Conservation (phyloP, 2,113 vertebrate species). For the Periophthalmodon schlosseri region DNA sequence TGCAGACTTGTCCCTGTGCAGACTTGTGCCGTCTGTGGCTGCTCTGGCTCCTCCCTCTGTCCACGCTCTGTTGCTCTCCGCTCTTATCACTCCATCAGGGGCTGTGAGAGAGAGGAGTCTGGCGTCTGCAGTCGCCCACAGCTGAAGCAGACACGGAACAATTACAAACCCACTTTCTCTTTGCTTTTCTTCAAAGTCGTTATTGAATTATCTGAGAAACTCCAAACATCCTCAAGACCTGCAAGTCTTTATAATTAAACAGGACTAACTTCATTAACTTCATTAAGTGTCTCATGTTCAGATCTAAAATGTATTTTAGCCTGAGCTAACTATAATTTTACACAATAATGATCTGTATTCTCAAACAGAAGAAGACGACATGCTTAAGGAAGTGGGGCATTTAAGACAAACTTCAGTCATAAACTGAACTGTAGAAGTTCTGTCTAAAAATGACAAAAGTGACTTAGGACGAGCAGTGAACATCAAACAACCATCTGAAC, state of each 20-base stretch:
- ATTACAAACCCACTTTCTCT: slow-evolving; percentile 17
- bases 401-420: no score
- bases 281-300: slow-evolving; percentile 1
- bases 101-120: slow-evolving; percentile 69
- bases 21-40: slow-evolving; percentile 20
- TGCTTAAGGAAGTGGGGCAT: no score
- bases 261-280: not conserved
- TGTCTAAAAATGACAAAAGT: no score
- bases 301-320: not conserved
- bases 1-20: not conserved
- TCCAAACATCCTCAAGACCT: not conserved
- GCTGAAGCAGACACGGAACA: slow-evolving; percentile 53
- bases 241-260: not conserved
- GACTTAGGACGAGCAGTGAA: no score
- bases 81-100: slow-evolving; percentile 71
- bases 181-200: slow-evolving; percentile 18
- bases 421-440: no score
- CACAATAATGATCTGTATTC: no score
- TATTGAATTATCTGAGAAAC: slow-evolving; percentile 29
- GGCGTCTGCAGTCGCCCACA: slow-evolving; percentile 63
- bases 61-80: slow-evolving; percentile 62
- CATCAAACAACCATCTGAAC: no score
- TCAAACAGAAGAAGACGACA: not conserved
- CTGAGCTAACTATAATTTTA: not conserved
- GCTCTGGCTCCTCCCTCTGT: slow-evolving; percentile 67